phyloP scores from a whole-genome alignment of 2,888 invertebrate species.

The Nasonovia ribisnigri region DNA sequence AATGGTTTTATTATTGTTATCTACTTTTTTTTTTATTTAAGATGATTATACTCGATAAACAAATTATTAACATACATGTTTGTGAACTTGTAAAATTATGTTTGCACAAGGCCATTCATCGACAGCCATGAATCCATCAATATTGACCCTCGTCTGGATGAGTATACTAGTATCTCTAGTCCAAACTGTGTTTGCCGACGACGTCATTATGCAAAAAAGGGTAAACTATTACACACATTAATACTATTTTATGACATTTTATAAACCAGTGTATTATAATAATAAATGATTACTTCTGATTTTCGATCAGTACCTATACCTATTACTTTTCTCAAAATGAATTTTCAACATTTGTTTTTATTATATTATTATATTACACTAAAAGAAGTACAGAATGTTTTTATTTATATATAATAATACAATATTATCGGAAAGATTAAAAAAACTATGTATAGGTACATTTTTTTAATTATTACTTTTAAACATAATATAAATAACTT shows the following conservation, averaged over 20 bases:
- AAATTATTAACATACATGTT: conserved; percentile 41
- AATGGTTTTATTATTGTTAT: neutral
- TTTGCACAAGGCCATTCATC: conserved; percentile 56
- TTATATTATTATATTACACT: neutral
- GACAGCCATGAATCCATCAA: conserved; percentile 56
- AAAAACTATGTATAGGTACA: neutral
- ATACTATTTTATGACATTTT: neutral
- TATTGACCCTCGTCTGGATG: conserved; percentile 59
- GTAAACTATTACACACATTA: conserved; percentile 67
- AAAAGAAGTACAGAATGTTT: neutral
- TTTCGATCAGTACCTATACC: neutral
- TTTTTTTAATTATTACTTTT: neutral
- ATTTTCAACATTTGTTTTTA: neutral
- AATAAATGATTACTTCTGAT: neutral
- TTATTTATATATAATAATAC: neutral
- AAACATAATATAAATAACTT: neutral
- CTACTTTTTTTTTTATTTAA: neutral
- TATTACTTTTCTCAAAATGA: neutral
- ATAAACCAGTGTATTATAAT: neutral
- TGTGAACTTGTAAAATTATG: conserved; percentile 49
- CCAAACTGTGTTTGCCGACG: conserved; percentile 67
- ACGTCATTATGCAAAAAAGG: conserved; percentile 69
- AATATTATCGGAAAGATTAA: conserved; percentile 2
- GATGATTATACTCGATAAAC: conserved; percentile 13
- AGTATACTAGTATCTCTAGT: conserved; percentile 53